Percentiles rank a stretch among this genome's conserved stretches.
Conservation (phyloP, 2,888 invertebrate genomes). For the Halictus quadricinctus region DNA sequence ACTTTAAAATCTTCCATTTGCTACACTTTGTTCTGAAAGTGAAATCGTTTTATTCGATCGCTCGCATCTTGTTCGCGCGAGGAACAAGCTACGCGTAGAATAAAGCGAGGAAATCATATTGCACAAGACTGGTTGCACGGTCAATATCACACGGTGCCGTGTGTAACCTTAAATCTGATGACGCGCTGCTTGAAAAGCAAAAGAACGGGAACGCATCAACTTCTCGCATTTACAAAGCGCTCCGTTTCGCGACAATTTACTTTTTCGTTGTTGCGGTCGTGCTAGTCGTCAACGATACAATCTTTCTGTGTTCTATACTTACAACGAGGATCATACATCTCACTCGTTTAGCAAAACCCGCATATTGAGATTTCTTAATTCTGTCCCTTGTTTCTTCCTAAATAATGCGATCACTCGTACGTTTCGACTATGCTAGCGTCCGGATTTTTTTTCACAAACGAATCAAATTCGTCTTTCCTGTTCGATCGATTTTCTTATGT, state of each 20-base stretch:
- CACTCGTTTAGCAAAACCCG: constrained; percentile 51
- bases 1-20: constrained; percentile 75
- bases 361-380: constrained; percentile 28
- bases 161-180: constrained; percentile 63
- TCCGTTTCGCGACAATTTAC: constrained; percentile 12
- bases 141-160: constrained; percentile 42
- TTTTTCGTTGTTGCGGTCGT: constrained; percentile 20
- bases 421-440: neutral
- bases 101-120: constrained; percentile 43
- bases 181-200: neutral
- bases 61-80: constrained; percentile 19
- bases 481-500: constrained; percentile 55
- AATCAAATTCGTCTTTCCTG: constrained; percentile 23
- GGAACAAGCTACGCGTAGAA: constrained; percentile 38
- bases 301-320: constrained; percentile 52
- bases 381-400: constrained; percentile 3
- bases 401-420: constrained; percentile 5
- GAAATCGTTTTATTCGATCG: constrained; percentile 56
- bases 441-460: constrained; percentile 13
- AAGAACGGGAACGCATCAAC: neutral
- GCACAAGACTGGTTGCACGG: constrained; percentile 55
- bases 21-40: constrained; percentile 67
- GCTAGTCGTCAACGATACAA: constrained; percentile 17
- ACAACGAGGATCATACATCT: constrained; percentile 66
- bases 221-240: constrained; percentile 11